Evolutionary conservation across 2,797 vertebrate species (phyloP).

Genomic region (Neopelma chrysocephalum): DNA sequence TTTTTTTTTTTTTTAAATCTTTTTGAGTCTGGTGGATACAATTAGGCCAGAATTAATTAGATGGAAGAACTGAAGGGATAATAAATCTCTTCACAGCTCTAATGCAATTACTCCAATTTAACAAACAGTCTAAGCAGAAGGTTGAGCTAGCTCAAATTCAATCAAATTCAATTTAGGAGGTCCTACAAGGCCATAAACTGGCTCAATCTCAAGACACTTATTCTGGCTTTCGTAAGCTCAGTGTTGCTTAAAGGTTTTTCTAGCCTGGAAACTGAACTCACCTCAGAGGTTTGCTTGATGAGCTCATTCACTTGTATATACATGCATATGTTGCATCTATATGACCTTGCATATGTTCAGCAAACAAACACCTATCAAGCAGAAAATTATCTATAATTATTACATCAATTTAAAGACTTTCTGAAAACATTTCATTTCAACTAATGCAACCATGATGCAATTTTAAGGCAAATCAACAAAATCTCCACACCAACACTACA

Average conservation of each 20-base stretch:
- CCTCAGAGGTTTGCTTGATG: neutral
- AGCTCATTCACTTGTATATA: neutral
- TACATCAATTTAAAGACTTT: neutral
- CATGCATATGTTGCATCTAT: too few relatives aligned
- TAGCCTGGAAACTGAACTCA: neutral
- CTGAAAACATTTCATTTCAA: neutral
- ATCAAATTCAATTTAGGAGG: neutral
- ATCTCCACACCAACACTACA: neutral
- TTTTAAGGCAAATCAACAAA: neutral
- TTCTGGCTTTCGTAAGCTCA: neutral
- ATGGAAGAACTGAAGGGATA: neutral
- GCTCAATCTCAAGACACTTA: neutral
- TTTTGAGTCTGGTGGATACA: neutral
- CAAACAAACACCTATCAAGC: neutral
- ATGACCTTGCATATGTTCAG: neutral
- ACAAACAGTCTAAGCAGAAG: neutral
- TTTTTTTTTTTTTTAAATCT: neutral
- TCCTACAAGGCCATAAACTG: neutral
- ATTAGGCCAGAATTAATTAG: neutral
- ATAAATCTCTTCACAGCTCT: constrained; percentile 2
- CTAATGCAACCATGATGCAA: neutral
- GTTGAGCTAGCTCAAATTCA: constrained; percentile 13
- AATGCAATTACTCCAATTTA: neutral
- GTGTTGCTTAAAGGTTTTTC: neutral
- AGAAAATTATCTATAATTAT: neutral